These are phyloP conservation scores for Amphilophus citrinellus DNA, from an alignment of 2,113 vertebrate genomes.

Conservation along the genomic window DNA sequence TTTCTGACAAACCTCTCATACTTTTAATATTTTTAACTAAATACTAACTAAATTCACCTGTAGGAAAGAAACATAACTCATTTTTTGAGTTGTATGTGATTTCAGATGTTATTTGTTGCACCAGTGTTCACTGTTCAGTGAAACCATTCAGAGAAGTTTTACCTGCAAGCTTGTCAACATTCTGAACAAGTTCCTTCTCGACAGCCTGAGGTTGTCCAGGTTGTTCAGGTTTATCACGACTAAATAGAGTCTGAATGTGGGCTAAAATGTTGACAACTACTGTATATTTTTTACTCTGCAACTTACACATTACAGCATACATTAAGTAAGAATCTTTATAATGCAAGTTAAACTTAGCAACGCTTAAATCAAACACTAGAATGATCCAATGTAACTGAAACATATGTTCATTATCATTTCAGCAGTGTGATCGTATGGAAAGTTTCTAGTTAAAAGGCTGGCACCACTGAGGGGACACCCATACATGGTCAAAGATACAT, in stretches of 20 bases:
- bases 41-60: background rate
- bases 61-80: background rate
- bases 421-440: background rate
- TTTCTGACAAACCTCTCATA: background rate
- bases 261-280: background rate
- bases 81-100: background rate
- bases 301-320: background rate
- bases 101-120: background rate
- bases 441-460: background rate
- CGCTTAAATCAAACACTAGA: background rate
- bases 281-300: background rate
- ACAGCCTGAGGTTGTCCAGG: background rate
- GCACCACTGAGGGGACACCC: background rate
- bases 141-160: background rate
- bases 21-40: background rate
- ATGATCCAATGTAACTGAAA: background rate
- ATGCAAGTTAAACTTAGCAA: background rate
- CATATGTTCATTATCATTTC: background rate
- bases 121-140: too few relatives aligned
- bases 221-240: background rate
- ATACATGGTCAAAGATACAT: conserved; percentile 22
- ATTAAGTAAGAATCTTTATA: background rate
- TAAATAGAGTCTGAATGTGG: background rate
- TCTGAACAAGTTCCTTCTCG: background rate
- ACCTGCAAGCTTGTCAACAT: background rate